Evolutionary conservation across 2,888 invertebrate genomes (phyloP).

Genomic region (Bibio marci): DNA sequence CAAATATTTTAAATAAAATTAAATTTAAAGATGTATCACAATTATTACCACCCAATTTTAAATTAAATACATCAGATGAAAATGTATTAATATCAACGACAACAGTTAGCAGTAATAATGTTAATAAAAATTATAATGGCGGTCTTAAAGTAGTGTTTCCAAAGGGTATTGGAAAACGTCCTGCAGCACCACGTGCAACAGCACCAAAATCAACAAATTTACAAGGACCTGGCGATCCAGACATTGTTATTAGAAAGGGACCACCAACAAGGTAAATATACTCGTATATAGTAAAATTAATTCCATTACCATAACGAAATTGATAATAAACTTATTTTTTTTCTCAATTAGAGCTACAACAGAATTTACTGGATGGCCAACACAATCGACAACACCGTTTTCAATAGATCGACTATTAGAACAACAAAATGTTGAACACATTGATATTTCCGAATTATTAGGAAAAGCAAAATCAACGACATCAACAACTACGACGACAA

Average conservation of each 20-base stretch:
- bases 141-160: slow-evolving; percentile 58
- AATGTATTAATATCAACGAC: slow-evolving; percentile 11
- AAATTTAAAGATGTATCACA: slow-evolving; percentile 29
- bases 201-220: slow-evolving; percentile 33
- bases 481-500: slow-evolving; percentile 37
- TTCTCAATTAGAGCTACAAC: slow-evolving; percentile 52
- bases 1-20: slow-evolving; percentile 16
- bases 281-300: neutral
- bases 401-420: slow-evolving; percentile 67
- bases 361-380: slow-evolving; percentile 84
- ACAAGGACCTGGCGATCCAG: slow-evolving; percentile 32
- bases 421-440: slow-evolving; percentile 40
- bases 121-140: too few species aligned
- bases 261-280: slow-evolving; percentile 55
- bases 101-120: too few species aligned
- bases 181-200: slow-evolving; percentile 39
- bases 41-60: slow-evolving; percentile 39
- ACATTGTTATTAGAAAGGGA: slow-evolving; percentile 63
- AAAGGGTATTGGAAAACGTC: slow-evolving; percentile 37
- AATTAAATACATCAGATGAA: slow-evolving; percentile 15
- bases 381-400: slow-evolving; percentile 71
- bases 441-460: slow-evolving; percentile 32
- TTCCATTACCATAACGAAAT: neutral
- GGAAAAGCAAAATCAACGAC: slow-evolving; percentile 29
- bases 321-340: neutral